A percentile compares a stretch with the other conserved stretches of the same genome.
These are phyloP conservation scores for Galeopsomyia nigrocyanea DNA, from an alignment of 2,888 invertebrate species.

Conservation along the genomic window DNA sequence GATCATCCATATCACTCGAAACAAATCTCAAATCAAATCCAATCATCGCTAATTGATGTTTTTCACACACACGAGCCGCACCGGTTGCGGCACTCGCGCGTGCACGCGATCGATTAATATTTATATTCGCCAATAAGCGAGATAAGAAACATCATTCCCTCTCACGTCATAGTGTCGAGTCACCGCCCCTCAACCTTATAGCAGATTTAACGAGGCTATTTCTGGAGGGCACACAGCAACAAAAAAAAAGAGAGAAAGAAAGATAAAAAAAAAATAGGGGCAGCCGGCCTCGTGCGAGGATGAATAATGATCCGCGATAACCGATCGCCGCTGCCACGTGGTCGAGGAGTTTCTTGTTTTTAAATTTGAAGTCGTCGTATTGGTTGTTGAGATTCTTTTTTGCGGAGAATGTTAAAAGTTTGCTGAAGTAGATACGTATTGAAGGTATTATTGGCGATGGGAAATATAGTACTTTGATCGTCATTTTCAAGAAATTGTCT, in stretches of 20 bases:
- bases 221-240: slow-evolving; percentile 27
- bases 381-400: too few species aligned
- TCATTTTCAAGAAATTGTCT: too few species aligned
- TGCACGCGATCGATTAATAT: slow-evolving; percentile 37
- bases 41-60: too few species aligned
- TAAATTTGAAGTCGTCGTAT: too few species aligned
- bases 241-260: slow-evolving; percentile 17
- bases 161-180: slow-evolving; percentile 38
- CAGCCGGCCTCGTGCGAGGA: slow-evolving; percentile 58
- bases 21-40: too few species aligned
- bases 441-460: too few species aligned
- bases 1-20: too few species aligned
- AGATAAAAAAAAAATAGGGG: slow-evolving; percentile 27
- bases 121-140: slow-evolving; percentile 13
- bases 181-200: slow-evolving; percentile 23
- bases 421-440: too few species aligned
- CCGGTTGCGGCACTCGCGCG: neutral
- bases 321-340: slow-evolving; percentile 23
- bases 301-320: slow-evolving; percentile 62
- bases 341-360: slow-evolving; percentile 9
- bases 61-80: too few species aligned
- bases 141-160: slow-evolving; percentile 23
- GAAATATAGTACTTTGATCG: too few species aligned
- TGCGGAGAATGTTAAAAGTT: too few species aligned
- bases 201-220: slow-evolving; percentile 48